These are phyloP conservation scores for Silurus aristotelis DNA, from an alignment of 2,797 vertebrate genomes.

Conservation along the genomic window DNA sequence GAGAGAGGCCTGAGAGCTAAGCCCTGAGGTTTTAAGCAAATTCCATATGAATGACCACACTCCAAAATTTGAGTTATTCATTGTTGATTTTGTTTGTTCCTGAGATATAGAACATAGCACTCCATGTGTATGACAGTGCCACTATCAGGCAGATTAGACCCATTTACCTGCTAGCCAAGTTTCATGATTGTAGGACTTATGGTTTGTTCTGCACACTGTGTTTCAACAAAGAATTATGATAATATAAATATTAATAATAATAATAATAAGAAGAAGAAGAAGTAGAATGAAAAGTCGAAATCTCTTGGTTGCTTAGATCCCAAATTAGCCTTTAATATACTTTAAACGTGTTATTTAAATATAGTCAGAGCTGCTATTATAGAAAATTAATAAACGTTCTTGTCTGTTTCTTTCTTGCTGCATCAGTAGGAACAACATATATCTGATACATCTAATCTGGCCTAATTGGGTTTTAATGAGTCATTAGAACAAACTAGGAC, in stretches of 20 bases:
- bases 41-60: not conserved
- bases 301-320: too few species aligned
- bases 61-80: not conserved
- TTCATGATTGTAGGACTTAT: not conserved
- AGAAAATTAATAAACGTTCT: not conserved
- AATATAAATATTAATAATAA: not conserved
- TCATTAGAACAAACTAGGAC: not conserved
- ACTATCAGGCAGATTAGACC: not conserved
- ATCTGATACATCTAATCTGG: not conserved
- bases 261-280: not conserved
- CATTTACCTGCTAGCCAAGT: not conserved
- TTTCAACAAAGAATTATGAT: not conserved
- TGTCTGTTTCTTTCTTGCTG: not conserved
- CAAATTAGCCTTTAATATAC: too few species aligned
- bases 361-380: not conserved
- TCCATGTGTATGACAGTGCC: not conserved
- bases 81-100: not conserved
- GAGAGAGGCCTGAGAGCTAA: not conserved
- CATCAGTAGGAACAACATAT: not conserved
- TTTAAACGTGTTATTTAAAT: not conserved
- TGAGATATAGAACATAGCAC: not conserved
- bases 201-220: not conserved
- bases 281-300: not conserved
- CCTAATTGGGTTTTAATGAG: slow-evolving; percentile 11
- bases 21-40: not conserved